Percentiles rank a stretch among this genome's conserved stretches.
Evolutionary conservation across 1,140 invertebrate genomes (phyloP).

Genomic region (Cydia fagiglandana): DNA sequence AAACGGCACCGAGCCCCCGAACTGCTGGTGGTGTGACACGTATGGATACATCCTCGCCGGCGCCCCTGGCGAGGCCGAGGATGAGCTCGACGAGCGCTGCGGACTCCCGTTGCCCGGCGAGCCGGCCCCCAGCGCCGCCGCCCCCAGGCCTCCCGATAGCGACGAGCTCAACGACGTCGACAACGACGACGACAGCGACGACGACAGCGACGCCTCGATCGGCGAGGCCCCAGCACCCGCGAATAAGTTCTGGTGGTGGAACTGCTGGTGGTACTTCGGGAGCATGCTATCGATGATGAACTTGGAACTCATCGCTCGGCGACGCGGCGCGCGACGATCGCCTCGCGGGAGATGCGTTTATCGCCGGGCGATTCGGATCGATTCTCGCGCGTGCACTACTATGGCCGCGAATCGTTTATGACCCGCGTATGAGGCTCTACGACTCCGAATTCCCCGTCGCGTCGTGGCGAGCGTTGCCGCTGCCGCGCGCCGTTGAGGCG

Average conservation of each 20-base stretch:
- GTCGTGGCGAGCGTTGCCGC: constrained; percentile 75
- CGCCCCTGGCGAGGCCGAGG: constrained; percentile 76
- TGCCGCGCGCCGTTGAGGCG: constrained; percentile 65
- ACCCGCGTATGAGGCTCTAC: constrained; percentile 79
- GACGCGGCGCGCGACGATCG: constrained; percentile 77
- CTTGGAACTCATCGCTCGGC: constrained; percentile 94
- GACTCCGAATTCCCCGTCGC: constrained; percentile 77
- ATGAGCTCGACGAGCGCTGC: constrained; percentile 71
- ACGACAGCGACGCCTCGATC: constrained; percentile 81
- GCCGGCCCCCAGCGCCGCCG: constrained; percentile 71
- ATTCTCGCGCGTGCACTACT: constrained; percentile 78
- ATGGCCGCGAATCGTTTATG: constrained; percentile 79
- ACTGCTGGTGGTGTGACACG: constrained; percentile 81
- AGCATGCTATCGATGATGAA: constrained; percentile 98
- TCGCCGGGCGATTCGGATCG: constrained; percentile 76
- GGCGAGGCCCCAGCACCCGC: constrained; percentile 78
- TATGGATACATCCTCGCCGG: constrained; percentile 85
- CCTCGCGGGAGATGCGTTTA: constrained; percentile 77
- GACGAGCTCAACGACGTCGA: constrained; percentile 81
- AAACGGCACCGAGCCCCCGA: constrained; percentile 78
- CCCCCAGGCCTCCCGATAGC: constrained; percentile 82
- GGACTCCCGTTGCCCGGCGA: constrained; percentile 80
- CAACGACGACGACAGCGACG: constrained; percentile 83
- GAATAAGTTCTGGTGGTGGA: constrained; percentile 77
- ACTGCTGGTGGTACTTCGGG: constrained; percentile 90